Base-by-base conservation (phyloP, 2,797 vertebrate genomes). In the Periparus ater region DNA sequence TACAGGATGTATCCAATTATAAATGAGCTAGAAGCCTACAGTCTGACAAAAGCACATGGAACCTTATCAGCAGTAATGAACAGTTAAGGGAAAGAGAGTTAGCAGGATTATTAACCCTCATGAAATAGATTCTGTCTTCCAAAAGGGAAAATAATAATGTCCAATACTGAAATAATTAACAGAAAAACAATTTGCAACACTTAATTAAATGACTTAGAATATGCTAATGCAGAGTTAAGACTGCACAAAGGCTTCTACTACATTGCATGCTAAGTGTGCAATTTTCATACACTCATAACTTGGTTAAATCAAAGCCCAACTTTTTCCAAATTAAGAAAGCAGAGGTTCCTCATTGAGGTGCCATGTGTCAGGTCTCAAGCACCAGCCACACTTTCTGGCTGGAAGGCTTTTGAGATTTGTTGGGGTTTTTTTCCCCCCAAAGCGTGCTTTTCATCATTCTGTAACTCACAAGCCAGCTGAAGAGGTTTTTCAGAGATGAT, bases 1-100 rank as follows among this genome's bases (percentile, higher is more conserved):
- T 90, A 92, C 91, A 95, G 93, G 95, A 95, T 96, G 96, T 95
- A 92, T 96, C 96, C 94, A 96, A 93, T 96, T 97, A 96, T 94
- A 95, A 91, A 95, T 27, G 89, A 95, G 85, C 88, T 85, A 57
- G 95, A 92, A 88, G 94, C 83, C 73, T 95, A 51, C 73, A 86
- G 92, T 67, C 91, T 95, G 84, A 96, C 93, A 96, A 96, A 91
- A 76, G 94, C 96, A 91, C 83, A 79, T 85, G 89, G 88, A 94
- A 88, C 88, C 90, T 96, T 96, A 94, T 91, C 97, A 96, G 89
- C 93, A 72, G 77, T 73, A 79, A 58, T 55, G 73, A 94, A 92
- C 81, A 34, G 80, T 81, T 87, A 63, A 91, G 85, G 91, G 88
- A 88, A 88, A 63, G 61, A 58, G 85, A 78, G 73, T 81, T 79